Conservation (phyloP, 2,888 invertebrate genomes). For the Erebia aethiops region DNA sequence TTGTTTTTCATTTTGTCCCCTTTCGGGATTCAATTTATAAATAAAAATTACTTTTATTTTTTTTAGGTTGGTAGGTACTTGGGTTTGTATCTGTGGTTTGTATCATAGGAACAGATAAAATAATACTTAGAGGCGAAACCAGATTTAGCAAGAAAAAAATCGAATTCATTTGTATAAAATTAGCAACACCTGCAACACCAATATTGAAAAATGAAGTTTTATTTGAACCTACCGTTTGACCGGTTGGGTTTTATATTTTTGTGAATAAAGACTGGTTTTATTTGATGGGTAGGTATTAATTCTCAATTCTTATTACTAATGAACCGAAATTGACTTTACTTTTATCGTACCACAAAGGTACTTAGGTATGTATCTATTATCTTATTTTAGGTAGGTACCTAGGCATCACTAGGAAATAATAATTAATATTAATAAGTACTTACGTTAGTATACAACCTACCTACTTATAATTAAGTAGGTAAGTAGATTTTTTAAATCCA, state of each 20-base stretch:
- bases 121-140: slow-evolving; percentile 29
- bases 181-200: slow-evolving; percentile 61
- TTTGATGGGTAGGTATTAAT: neutral
- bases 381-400: too few species aligned
- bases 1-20: too few species aligned
- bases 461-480: too few species aligned
- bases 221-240: slow-evolving; percentile 26
- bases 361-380: too few species aligned
- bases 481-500: too few species aligned
- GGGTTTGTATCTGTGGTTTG: neutral
- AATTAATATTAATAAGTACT: too few species aligned
- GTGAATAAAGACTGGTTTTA: slow-evolving; percentile 14
- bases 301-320: too few species aligned
- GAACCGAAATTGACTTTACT: too few species aligned
- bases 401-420: too few species aligned
- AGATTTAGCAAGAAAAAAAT: slow-evolving; percentile 37
- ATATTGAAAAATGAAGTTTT: slow-evolving; percentile 48
- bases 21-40: too few species aligned
- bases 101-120: slow-evolving; percentile 32
- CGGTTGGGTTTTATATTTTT: slow-evolving; percentile 18
- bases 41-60: neutral
- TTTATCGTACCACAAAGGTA: too few species aligned
- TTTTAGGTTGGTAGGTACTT: neutral
- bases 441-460: too few species aligned
- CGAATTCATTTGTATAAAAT: slow-evolving; percentile 62